phyloP scores from a whole-genome alignment of 2,797 vertebrate genomes.

The Ctenosaura bakeri region DNA sequence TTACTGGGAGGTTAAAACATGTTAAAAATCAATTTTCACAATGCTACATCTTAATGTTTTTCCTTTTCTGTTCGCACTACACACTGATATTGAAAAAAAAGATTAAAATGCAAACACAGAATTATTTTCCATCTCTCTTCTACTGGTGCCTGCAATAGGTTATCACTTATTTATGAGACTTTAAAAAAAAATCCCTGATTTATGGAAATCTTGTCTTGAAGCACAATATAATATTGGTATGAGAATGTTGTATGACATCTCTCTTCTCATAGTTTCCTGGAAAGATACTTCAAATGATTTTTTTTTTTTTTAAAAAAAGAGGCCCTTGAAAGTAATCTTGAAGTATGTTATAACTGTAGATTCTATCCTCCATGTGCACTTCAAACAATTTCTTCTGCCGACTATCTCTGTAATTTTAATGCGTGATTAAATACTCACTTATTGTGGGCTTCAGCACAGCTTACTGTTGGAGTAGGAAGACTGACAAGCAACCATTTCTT shows the following conservation, averaged over 20 bases:
- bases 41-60: conserved; percentile 82
- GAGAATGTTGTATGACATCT: conserved; percentile 86
- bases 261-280: conserved; percentile 76
- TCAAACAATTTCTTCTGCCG: conserved; percentile 59
- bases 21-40: conserved; percentile 90
- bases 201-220: conserved; percentile 95
- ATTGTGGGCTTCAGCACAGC: conserved; percentile 42
- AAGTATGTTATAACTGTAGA: conserved; percentile 62
- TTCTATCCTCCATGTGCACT: conserved; percentile 35
- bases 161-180: conserved; percentile 98
- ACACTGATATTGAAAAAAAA: conserved; percentile 91
- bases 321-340: conserved; percentile 78
- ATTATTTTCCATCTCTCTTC: conserved; percentile 86
- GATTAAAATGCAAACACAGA: conserved; percentile 95
- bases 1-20: conserved; percentile 83
- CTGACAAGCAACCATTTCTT: background rate
- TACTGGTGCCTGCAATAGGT: conserved; percentile 88
- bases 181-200: conserved; percentile 88
- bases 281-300: conserved; percentile 81
- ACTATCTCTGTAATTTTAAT: conserved; percentile 36
- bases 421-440: conserved; percentile 22
- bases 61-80: conserved; percentile 88
- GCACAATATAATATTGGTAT: conserved; percentile 88
- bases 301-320: conserved; percentile 71
- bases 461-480: conserved; percentile 16